These are phyloP conservation scores for Melitaea athalia DNA, from an alignment of 2,888 invertebrate species.

Conservation along the genomic window DNA sequence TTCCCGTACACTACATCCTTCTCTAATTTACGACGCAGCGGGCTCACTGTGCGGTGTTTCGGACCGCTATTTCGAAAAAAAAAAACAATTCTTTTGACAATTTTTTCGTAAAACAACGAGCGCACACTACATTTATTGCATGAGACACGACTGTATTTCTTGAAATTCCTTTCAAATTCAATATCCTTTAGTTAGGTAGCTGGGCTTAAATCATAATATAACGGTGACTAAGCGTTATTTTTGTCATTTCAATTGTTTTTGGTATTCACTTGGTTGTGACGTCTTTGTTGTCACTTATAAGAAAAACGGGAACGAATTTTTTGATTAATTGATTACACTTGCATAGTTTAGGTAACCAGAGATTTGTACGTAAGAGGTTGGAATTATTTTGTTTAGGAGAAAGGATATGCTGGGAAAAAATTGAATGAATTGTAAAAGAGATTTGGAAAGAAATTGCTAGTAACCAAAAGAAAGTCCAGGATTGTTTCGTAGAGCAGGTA, in stretches of 20 bases:
- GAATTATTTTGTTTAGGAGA: too few species aligned
- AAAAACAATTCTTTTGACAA: slow-evolving; percentile 50
- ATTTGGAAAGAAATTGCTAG: too few species aligned
- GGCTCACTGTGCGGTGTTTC: slow-evolving; percentile 65
- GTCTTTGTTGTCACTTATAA: not conserved
- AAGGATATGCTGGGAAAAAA: too few species aligned
- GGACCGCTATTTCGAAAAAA: slow-evolving; percentile 54
- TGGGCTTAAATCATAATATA: slow-evolving; percentile 53
- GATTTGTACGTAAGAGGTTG: too few species aligned
- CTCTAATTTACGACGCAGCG: slow-evolving; percentile 69
- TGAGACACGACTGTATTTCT: slow-evolving; percentile 68
- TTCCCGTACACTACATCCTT: slow-evolving; percentile 66
- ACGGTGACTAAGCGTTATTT: slow-evolving; percentile 21
- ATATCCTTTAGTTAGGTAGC: slow-evolving; percentile 64
- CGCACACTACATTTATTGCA: slow-evolving; percentile 63
- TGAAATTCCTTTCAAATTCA: slow-evolving; percentile 53
- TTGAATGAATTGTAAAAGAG: too few species aligned
- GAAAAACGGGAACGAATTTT: not conserved
- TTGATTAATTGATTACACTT: not conserved
- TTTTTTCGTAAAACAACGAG: slow-evolving; percentile 67
- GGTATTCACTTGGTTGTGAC: not conserved
- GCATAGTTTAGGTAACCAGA: too few species aligned
- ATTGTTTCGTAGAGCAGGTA: too few species aligned
- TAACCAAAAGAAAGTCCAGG: too few species aligned
- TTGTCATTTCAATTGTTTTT: not conserved